Percentiles rank a stretch among this genome's conserved stretches.
Conservation (phyloP, 30 jellyfish, hydroid and myxozoan genomes). For the Hydractinia echinata region DNA sequence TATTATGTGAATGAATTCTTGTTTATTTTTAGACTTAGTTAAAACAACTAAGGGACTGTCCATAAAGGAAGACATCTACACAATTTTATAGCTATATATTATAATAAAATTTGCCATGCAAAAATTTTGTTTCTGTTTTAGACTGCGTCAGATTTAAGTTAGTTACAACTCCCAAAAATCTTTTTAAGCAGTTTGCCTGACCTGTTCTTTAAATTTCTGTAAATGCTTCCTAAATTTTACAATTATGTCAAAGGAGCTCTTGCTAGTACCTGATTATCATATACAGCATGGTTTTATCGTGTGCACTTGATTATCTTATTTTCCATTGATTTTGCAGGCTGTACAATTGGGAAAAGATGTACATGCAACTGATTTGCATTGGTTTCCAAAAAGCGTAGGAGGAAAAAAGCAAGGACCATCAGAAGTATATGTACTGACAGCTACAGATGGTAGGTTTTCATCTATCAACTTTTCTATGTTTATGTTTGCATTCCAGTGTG, state of each 20-base stretch:
- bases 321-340: conserved; percentile 43
- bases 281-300: background rate
- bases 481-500: background rate
- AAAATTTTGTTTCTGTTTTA: no score
- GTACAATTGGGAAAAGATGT: conserved; percentile 72
- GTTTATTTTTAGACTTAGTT: background rate
- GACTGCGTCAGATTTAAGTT: no score
- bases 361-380: conserved; percentile 75
- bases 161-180: no score
- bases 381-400: conserved; percentile 84
- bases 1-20: background rate
- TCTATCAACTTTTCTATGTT: background rate
- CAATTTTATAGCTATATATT: no score
- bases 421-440: conserved; percentile 73
- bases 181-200: background rate
- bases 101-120: no score
- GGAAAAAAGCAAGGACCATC: conserved; percentile 76
- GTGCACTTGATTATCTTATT: background rate
- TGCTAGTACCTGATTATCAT: no score
- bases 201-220: background rate
- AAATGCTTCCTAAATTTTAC: background rate
- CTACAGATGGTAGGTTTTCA: conserved; percentile 68
- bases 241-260: background rate
- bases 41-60: no score
- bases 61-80: no score